Conservation (phyloP, 30 jellyfish, hydroid and myxozoan genomes). For the Phacellophora camtschatica region DNA sequence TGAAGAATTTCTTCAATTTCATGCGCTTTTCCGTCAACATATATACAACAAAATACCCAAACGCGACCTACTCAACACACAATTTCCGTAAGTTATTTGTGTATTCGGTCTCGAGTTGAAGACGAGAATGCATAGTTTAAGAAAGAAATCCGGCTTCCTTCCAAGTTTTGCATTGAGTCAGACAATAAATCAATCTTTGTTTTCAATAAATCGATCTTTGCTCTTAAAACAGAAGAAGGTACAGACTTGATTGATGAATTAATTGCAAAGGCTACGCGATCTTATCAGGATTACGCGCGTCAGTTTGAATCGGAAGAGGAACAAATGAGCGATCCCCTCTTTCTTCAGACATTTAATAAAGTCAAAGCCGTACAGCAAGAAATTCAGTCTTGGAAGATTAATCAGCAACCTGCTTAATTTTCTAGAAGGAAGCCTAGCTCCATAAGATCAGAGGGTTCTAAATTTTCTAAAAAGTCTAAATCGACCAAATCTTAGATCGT, state of each 20-base stretch:
- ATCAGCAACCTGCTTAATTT: conserved; percentile 14
- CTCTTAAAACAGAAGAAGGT: neutral
- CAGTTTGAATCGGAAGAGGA: conserved; percentile 32
- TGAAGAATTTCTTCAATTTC: no score
- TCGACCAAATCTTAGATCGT: conserved; percentile 3
- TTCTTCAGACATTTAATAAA: conserved; percentile 32
- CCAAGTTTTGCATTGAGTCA: no score
- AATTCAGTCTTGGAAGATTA: conserved; percentile 27
- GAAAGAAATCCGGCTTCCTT: no score
- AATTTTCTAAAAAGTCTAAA: neutral
- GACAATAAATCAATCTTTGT: no score
- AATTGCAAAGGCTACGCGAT: conserved; percentile 33
- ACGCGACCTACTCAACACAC: no score
- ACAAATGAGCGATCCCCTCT: conserved; percentile 41
- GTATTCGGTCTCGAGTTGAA: no score
- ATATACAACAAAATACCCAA: no score
- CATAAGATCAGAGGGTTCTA: conserved; percentile 8
- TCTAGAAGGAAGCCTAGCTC: conserved; percentile 21
- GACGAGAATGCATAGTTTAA: no score
- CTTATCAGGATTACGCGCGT: conserved; percentile 1
- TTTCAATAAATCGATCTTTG: no score
- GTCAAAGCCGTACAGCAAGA: conserved; percentile 26
- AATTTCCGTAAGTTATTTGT: no score
- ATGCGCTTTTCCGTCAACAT: no score
- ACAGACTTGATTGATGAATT: neutral